phyloP scores from a whole-genome alignment of 2,113 vertebrate genomes.

The Seriola dumerili region DNA sequence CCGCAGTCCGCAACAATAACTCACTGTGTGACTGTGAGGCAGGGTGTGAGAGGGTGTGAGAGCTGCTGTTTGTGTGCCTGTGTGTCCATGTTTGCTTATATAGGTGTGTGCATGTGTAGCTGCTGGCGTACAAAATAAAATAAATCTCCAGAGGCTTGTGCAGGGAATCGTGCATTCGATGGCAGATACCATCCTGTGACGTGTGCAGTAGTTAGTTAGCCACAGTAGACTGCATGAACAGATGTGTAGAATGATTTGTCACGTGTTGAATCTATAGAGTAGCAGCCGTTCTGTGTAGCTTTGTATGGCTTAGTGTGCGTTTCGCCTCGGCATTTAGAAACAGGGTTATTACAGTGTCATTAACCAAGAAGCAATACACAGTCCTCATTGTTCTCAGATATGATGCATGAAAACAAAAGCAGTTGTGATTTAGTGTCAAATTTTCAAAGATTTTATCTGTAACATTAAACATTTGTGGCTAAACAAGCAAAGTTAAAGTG shows the following conservation, averaged over 20 bases:
- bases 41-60: conserved; percentile 48
- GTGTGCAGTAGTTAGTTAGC: conserved; percentile 60
- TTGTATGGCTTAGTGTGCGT: conserved; percentile 63
- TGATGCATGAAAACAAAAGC: conserved; percentile 39
- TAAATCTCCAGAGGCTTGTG: conserved; percentile 37
- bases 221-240: conserved; percentile 74
- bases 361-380: conserved; percentile 37
- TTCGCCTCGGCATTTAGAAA: conserved; percentile 46
- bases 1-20: conserved; percentile 22
- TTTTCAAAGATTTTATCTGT: background rate
- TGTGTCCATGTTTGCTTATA: conserved; percentile 35
- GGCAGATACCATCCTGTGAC: conserved; percentile 46
- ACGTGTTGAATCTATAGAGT: conserved; percentile 58
- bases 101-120: conserved; percentile 42
- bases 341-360: conserved; percentile 35
- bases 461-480: background rate
- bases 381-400: conserved; percentile 11
- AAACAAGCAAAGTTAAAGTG: background rate
- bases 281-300: conserved; percentile 71
- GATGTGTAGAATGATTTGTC: conserved; percentile 58
- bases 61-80: conserved; percentile 43
- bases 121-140: conserved; percentile 19
- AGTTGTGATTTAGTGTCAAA: conserved; percentile 3
- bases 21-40: conserved; percentile 34
- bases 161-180: conserved; percentile 36